Base-by-base conservation (phyloP, 2,797 vertebrate species). In the Xerus rutilus region DNA sequence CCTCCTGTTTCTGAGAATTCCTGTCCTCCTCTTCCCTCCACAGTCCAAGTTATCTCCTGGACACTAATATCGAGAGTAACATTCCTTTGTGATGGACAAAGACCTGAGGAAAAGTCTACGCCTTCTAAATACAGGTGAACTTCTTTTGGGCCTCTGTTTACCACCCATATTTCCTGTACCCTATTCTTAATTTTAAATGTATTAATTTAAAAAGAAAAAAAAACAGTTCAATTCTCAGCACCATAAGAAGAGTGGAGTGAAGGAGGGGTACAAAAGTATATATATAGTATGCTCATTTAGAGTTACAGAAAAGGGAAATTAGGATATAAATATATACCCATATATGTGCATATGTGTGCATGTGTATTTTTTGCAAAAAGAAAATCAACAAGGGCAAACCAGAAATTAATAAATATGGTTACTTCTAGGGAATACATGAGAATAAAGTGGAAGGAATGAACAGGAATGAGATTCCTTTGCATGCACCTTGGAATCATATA, bases 381-480 rank as follows among this genome's bases (percentile, higher is more conserved):
- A 65, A 89, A 96, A 90, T 39, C 69, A 89, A 3, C 88, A 89
- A 85, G 32, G 52, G 86, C 30, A 89, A 86, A 82, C 7, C 30
- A 93, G 43, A 82, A 82, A 8, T 43, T 43, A 76, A 73, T 17
- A 39, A 92, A 69, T 21, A 72, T 25, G 30, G 39, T 69, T 32
- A 90, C 3, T 23, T 45, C 67, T 1, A 87, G 30, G 23, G 17
- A 93, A 11, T 32, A 59, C 35, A 54, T 17, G 35, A 5, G 47
- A 77, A 78, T 10, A 14, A 78, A 23, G 20, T 1, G 1, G 35
- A n/a, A 70, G 6, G 18, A 57, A 57, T 21, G 57, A 54, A 87
- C 0, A 69, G 23, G 30, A 39, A 39, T 45, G 9, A 43, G 72
- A 74, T 13, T 73, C 45, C 70, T 76, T 43, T 83, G 32, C 13